Evolutionary conservation across 92 coral and sea anemone genomes (phyloP), one percentile per base, ranked within the genome.

Genomic region (Phenganax stokvisi): DNA sequence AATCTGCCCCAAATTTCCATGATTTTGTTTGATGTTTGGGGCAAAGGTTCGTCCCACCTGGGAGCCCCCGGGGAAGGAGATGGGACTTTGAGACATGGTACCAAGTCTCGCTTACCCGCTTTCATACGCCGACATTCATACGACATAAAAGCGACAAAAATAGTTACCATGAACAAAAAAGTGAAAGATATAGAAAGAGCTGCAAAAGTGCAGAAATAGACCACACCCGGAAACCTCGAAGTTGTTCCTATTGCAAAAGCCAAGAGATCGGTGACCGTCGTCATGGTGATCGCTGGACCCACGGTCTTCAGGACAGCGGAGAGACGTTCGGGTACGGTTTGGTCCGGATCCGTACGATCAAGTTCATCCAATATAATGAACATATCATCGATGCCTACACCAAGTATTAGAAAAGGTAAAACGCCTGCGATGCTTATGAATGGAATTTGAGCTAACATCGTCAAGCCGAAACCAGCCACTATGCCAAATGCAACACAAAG

Each of bases 241-340:
- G 96, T 84, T 10, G 97, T 90, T 27, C 97, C 91, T 16, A 92
- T 90, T 0, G 91, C 97, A 56, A 92, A 92, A 10, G 97, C 97
- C 28, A 91, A 88, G 16, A 92, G 86, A 72, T 92, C 97, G 1
- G 97, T 92, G 81, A 92, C 37, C 13, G 97, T 92, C 65, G 97
- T 92, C 96, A 92, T 92, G 81, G 97, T 92, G 79, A 92, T 83
- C 16, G 97, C 89, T 13, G 92, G 89, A 0, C 97, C 97, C 11
- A 92, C 74, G 64, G 80, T 84, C 10, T 89, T 74, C 97, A 90
- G 86, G 71, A 92, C 97, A 7, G 87, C 59, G 64, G 85, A 88
- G 47, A 92, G 77, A 0, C 77, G 77, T 8, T 73, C 51, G 37
- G 77, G 62, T 57, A 73, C 27, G 37, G 57, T 53, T 59, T 73